These are phyloP conservation scores for Heteronetta atricapilla DNA, from an alignment of 2,113 vertebrate genomes.

Conservation along the genomic window DNA sequence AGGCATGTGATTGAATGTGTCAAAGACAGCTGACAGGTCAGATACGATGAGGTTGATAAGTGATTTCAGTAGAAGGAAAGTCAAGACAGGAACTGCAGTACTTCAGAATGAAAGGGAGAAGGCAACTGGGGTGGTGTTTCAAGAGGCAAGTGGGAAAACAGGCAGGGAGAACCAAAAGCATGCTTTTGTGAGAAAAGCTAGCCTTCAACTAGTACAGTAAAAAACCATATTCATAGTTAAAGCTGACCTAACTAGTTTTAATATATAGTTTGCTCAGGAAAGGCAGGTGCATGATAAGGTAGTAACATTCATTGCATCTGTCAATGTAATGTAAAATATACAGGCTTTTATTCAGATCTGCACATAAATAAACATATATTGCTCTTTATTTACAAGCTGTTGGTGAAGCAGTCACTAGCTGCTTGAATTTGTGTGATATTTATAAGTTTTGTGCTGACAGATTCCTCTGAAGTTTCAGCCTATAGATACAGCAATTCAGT, in stretches of 20 bases:
- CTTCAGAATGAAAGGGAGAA: neutral
- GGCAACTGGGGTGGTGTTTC: neutral
- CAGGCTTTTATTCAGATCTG: slow-evolving; percentile 3
- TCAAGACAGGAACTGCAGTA: neutral
- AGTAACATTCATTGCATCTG: neutral
- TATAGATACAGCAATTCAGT: neutral
- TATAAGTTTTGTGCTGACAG: neutral
- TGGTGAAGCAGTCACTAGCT: neutral
- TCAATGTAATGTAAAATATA: slow-evolving; percentile 7
- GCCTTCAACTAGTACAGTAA: neutral
- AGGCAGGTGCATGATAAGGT: neutral
- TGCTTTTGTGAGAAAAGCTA: neutral
- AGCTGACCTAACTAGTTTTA: neutral
- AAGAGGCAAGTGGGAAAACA: neutral
- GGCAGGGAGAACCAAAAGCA: neutral
- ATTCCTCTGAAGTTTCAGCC: neutral
- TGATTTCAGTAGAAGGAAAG: neutral
- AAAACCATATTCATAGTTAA: neutral
- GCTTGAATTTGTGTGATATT: neutral
- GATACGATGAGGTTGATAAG: neutral
- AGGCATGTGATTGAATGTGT: neutral
- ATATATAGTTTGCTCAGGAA: neutral
- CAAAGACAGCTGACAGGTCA: neutral
- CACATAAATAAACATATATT: neutral
- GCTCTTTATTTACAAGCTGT: neutral